Evolutionary conservation across 2,888 invertebrate species (phyloP), one percentile per base, ranked within the genome.

Genomic region (Epistrophella euchroma): DNA sequence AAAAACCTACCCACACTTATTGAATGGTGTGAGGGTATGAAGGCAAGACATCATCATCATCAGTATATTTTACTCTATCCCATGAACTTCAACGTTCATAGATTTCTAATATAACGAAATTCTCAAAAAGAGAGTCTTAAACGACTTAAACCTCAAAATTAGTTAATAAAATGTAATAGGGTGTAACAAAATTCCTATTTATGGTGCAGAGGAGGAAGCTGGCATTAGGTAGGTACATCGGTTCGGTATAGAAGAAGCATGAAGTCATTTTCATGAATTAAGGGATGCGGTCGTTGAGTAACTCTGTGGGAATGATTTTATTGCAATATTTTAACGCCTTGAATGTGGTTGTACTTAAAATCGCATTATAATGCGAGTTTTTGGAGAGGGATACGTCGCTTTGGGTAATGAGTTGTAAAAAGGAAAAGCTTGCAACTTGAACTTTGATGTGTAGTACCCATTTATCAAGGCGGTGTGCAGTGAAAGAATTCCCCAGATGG

Each of bases 141-240:
- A 32, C 52, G 76, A 81, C 62, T 80, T 58, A 62, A 77, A 80
- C 79, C 76, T 60, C 76, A 81, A 85, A 85, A 85, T 81, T 85
- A 85, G 85, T 81, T 73, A 77, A 81, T 85, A 85, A 81, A 85
- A 77, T 73, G 76, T 81, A 85, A 85, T 85, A 85, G 85, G 76
- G 76, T 76, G 85, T 85, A 80, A 76, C 85, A 68, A 52, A 84
- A 56, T 78, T 78, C 25, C 45, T 56, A 56, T 78, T 70, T 47
- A 22, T 15, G 40, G 45, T 60, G 11, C 35, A 32, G 32, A 15
- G 25, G 35, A 47, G n/a, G 10, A 22, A n/a, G n/a, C n/a, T n/a
- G n/a, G n/a, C n/a, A n/a, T n/a, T n/a, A n/a, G n/a, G n/a, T n/a
- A n/a, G n/a, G n/a, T n/a, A n/a, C n/a, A n/a, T n/a, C n/a, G n/a